Evolutionary conservation across 2,888 invertebrate species (phyloP).

Genomic region (Cheiracanthium punctorium): DNA sequence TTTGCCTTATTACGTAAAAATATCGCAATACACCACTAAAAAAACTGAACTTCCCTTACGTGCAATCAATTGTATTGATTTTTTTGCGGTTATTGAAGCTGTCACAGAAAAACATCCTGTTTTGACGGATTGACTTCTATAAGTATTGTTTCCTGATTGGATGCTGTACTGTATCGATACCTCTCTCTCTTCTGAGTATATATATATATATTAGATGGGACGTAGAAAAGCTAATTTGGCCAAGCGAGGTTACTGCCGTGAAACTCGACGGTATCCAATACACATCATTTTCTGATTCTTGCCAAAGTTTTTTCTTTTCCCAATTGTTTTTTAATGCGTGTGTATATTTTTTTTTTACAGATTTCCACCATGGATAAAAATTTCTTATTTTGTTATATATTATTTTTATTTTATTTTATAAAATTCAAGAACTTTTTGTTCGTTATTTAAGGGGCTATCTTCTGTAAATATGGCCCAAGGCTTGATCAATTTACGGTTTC

Average conservation of each 20-base stretch:
- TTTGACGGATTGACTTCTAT: constrained; percentile 64
- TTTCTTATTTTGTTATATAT: too few relatives aligned
- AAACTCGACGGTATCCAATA: constrained; percentile 3
- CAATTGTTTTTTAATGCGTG: neutral
- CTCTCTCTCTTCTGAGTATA: constrained; percentile 12
- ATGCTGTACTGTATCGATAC: constrained; percentile 38
- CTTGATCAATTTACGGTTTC: too few relatives aligned
- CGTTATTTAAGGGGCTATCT: too few relatives aligned
- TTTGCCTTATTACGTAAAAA: neutral
- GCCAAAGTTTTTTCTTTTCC: constrained; percentile 34
- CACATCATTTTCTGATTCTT: constrained; percentile 16
- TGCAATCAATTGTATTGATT: constrained; percentile 56
- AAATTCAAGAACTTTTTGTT: too few relatives aligned
- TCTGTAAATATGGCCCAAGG: too few relatives aligned
- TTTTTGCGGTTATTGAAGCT: constrained; percentile 58
- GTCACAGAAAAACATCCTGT: constrained; percentile 60
- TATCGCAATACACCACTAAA: neutral
- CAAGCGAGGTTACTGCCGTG: constrained; percentile 27
- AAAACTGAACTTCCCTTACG: neutral
- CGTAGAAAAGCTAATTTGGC: constrained; percentile 39
- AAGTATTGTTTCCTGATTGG: constrained; percentile 64
- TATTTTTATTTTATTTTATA: too few relatives aligned
- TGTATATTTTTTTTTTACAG: too few relatives aligned
- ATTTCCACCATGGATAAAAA: too few relatives aligned
- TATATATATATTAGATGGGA: constrained; percentile 21